Evolutionary conservation across 2,888 invertebrate species (phyloP).

Genomic region (Eilema sororculum): DNA sequence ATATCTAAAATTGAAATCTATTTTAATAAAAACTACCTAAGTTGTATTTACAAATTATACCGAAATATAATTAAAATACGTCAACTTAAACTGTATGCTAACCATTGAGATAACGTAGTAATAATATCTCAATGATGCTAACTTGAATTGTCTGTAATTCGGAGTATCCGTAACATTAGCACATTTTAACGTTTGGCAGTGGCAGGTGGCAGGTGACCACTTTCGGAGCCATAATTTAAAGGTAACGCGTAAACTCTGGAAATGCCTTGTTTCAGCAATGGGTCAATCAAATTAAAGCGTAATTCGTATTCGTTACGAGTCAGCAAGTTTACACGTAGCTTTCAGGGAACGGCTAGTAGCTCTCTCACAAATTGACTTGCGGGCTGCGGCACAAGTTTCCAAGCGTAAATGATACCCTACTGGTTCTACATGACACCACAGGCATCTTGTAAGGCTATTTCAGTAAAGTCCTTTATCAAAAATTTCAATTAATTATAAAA

Average conservation of each 20-base stretch:
- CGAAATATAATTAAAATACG: too few relatives aligned
- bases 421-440: constrained; percentile 21
- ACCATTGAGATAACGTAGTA: too few relatives aligned
- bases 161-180: constrained; percentile 6
- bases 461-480: neutral
- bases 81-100: too few relatives aligned
- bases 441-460: neutral
- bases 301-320: constrained; percentile 61
- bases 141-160: too few relatives aligned
- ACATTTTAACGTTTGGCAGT: neutral
- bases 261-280: constrained; percentile 37
- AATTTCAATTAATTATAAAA: neutral
- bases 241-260: constrained; percentile 31
- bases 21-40: too few relatives aligned
- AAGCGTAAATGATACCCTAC: constrained; percentile 47
- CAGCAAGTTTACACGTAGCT: constrained; percentile 58
- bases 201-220: constrained; percentile 1
- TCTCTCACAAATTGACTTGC: constrained; percentile 65
- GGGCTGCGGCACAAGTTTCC: constrained; percentile 27
- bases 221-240: neutral
- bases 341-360: constrained; percentile 37
- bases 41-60: too few relatives aligned
- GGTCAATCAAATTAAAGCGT: constrained; percentile 70
- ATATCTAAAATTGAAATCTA: too few relatives aligned
- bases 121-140: too few relatives aligned